These are phyloP conservation scores for Henicopernis longicauda DNA, from an alignment of 2,113 vertebrate species.

Conservation along the genomic window DNA sequence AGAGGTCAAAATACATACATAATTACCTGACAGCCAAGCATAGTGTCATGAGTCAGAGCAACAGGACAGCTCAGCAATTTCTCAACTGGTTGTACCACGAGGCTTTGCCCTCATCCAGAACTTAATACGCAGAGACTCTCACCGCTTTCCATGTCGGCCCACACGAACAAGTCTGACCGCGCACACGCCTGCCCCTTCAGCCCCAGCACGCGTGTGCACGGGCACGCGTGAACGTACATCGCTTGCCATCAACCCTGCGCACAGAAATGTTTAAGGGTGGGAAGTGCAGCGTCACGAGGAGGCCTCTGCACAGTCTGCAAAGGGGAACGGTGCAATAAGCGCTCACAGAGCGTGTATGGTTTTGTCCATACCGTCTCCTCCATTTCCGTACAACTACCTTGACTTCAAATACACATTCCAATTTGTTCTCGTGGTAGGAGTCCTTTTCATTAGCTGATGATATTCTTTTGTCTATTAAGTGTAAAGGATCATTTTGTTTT, in stretches of 20 bases:
- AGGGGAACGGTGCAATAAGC: accelerated
- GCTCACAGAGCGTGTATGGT: accelerated
- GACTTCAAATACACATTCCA: not conserved
- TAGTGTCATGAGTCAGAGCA: accelerated
- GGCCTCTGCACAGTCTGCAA: not conserved
- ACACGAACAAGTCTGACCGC: accelerated
- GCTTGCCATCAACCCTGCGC: accelerated
- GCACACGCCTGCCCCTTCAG: accelerated
- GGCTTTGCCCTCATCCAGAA: not conserved
- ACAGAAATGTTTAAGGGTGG: accelerated
- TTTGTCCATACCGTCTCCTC: accelerated
- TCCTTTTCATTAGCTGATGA: not conserved
- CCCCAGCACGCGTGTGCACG: accelerated
- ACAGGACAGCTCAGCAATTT: not conserved
- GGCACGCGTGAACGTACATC: accelerated
- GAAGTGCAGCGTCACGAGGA: accelerated
- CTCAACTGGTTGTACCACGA: accelerated
- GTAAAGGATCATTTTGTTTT: conserved; percentile 45
- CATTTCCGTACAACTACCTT: not conserved
- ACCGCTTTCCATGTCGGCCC: accelerated
- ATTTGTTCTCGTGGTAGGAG: not conserved
- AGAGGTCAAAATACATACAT: not conserved
- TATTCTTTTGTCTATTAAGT: conserved; percentile 36
- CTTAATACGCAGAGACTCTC: accelerated
- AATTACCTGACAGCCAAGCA: not conserved